Conservation (phyloP, 2,888 invertebrate genomes). For the Salticus scenicus region DNA sequence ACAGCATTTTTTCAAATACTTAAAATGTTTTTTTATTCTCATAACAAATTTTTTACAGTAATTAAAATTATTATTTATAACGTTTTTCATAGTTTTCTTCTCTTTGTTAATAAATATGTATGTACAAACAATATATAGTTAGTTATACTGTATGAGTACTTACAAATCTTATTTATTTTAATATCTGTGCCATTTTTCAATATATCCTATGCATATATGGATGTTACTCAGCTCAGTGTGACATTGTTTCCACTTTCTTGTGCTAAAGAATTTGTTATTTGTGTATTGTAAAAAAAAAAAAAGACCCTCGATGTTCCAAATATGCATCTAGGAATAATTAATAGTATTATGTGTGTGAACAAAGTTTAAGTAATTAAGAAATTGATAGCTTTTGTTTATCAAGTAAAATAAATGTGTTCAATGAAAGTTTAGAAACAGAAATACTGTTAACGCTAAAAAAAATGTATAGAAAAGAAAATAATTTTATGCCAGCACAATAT, state of each 20-base stretch:
- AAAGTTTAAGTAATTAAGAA: conserved; percentile 34
- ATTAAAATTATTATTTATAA: too few relatives aligned
- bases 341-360: conserved; percentile 69
- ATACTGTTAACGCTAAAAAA: conserved; percentile 26
- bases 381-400: conserved; percentile 24
- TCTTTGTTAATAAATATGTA: too few relatives aligned
- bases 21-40: too few relatives aligned
- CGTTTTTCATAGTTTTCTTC: too few relatives aligned
- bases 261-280: neutral
- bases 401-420: conserved; percentile 33
- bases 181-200: neutral
- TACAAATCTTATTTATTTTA: conserved; percentile 12
- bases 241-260: neutral
- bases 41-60: too few relatives aligned
- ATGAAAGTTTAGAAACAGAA: conserved; percentile 18
- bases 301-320: neutral
- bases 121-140: too few relatives aligned
- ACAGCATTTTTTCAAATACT: too few relatives aligned
- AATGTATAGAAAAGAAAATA: conserved; percentile 21
- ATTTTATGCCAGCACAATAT: conserved; percentile 12
- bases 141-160: neutral
- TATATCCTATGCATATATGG: neutral
- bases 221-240: neutral
- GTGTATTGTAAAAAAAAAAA: neutral
- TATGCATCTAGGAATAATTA: conserved; percentile 15